Evolutionary conservation across 2,113 vertebrate species (phyloP).

Genomic region (Tonatia bakeri): DNA sequence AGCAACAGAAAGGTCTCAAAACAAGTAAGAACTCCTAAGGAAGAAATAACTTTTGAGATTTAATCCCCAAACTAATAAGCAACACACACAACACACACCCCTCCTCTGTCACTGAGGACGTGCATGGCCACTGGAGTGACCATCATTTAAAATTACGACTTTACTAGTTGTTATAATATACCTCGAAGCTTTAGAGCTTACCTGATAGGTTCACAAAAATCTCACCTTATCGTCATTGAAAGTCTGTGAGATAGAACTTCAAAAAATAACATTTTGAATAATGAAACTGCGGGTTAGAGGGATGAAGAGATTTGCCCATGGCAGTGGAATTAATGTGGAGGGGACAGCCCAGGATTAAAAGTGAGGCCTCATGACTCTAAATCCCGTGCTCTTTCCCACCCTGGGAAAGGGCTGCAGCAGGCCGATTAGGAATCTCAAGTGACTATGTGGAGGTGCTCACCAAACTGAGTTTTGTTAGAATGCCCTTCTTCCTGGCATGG

Average conservation of each 20-base stretch:
- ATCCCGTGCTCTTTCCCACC: no score
- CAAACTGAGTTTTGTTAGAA: not conserved
- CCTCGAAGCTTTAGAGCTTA: not conserved
- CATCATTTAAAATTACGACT: not conserved
- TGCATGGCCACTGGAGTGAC: no score
- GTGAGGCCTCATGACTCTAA: not conserved
- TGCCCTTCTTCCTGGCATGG: not conserved
- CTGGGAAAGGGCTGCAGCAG: not conserved
- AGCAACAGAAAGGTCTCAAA: not conserved
- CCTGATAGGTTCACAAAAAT: not conserved
- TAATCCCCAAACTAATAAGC: not conserved
- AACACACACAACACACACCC: not conserved
- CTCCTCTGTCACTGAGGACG: not conserved
- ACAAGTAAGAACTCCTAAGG: not conserved
- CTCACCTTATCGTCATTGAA: not conserved
- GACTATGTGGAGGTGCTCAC: not conserved
- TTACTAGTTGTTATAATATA: not conserved
- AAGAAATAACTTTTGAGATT: not conserved
- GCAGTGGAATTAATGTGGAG: not conserved
- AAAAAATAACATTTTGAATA: not conserved
- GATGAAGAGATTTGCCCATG: not conserved
- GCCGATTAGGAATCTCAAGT: not conserved
- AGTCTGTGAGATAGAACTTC: not conserved
- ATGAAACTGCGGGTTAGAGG: not conserved
- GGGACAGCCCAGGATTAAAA: no score